Evolutionary conservation across 2,797 vertebrate genomes (phyloP).

Genomic region (Neosalanx taihuensis): DNA sequence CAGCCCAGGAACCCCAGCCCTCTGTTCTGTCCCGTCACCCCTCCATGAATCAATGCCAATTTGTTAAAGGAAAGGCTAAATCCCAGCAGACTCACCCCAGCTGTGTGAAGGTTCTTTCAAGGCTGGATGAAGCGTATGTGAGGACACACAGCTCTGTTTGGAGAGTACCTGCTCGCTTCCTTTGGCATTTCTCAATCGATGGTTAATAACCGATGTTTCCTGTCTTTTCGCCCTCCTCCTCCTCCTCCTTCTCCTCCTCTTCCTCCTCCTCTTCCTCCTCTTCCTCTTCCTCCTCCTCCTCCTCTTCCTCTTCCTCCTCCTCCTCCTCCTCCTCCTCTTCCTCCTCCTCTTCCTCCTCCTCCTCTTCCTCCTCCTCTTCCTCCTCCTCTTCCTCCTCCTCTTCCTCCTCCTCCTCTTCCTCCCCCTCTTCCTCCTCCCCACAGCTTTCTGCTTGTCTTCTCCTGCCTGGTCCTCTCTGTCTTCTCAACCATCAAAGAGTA

Average conservation of each 20-base stretch:
- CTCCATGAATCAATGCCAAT: conserved; percentile 26
- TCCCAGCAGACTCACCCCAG: conserved; percentile 21
- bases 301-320: conserved; percentile 87
- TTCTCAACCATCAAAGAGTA: conserved; percentile 98
- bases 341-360: not conserved
- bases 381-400: not conserved
- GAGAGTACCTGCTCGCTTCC: not conserved
- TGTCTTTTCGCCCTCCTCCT: not conserved
- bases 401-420: not conserved
- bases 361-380: not conserved
- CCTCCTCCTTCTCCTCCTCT: not conserved
- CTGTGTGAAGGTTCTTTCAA: not conserved
- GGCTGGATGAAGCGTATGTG: not conserved
- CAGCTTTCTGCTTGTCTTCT: conserved; percentile 95
- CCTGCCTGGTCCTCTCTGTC: conserved; percentile 94
- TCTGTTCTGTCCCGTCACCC: conserved; percentile 9
- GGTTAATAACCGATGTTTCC: too few species aligned
- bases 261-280: not conserved
- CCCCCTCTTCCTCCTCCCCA: not conserved
- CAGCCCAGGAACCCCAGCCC: not conserved
- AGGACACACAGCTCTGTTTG: not conserved
- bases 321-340: too few species aligned
- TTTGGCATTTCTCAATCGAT: not conserved
- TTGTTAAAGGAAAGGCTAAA: conserved; percentile 13
- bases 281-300: conserved; percentile 87